Evolutionary conservation across 2,888 invertebrate species (phyloP), one percentile per base, ranked within the genome.

Genomic region (Cartodere bifasciata): DNA sequence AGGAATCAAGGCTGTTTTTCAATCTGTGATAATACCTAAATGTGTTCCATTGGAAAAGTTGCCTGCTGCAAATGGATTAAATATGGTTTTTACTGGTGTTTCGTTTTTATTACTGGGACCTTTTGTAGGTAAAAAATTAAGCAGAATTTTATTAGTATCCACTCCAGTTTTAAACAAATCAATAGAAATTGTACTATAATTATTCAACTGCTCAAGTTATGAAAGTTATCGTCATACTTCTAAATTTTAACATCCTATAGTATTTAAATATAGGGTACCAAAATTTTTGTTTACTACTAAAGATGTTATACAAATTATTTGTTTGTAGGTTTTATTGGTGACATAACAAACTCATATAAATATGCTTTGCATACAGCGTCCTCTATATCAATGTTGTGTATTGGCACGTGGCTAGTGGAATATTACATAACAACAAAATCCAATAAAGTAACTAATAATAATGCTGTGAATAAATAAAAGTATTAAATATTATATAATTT

Each of bases 1-100:
- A 48, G 61, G 61, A 2, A 43, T 47, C 10, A 55, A 58, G 36
- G 59, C 60, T 7, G 60, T 61, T 3, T 61, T 53, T 36, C 59
- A 60, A 38, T 57, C 60, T 1, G 45, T 60, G 12, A 54, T 61
- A 28, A 47, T 61, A 23, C 60, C 61, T 4, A 53, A 53, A 30
- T 50, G 48, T 31, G 53, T 61, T 4, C 41, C 45, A 7, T 36
- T 55, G 16, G 58, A 58, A n/a, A 56, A 53, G 35, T 38, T 58
- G 13, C 50, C 59, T 3, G 49, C 56, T 9, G 61, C 60, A 5
- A 58, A 48, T 37, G 61, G 60, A 6, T 43, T 60, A 4, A 47
- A 55, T 23, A 56, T 58, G 55, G 41, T 58, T 3, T 42, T 52
- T 17, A 60, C 55, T 36, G 61, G 60, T 4, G 37, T 50, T 7